A percentile compares a stretch with the other conserved stretches of the same genome.
Conservation (phyloP, 2,888 invertebrate species). For the Rapana venosa region DNA sequence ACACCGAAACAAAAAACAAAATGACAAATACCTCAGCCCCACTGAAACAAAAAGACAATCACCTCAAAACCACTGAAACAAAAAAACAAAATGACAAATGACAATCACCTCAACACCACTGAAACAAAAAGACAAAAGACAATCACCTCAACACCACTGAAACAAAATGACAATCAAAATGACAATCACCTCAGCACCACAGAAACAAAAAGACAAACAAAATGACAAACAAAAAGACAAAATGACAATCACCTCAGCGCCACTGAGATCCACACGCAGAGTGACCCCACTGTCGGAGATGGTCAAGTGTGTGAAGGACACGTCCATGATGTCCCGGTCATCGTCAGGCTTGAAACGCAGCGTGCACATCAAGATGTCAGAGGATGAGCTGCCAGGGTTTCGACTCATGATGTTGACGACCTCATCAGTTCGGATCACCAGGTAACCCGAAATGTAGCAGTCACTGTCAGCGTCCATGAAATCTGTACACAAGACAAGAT, state of each 20-base stretch:
- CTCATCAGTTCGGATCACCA: conserved; percentile 21
- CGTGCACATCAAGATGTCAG: conserved; percentile 28
- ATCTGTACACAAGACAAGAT: conserved; percentile 19
- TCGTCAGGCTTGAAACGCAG: conserved; percentile 50
- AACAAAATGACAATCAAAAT: conserved; percentile 19
- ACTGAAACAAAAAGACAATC: too few species aligned
- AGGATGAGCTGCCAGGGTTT: background rate
- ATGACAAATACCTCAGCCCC: background rate
- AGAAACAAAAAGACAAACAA: background rate
- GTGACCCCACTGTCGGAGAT: conserved; percentile 50
- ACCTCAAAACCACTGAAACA: too few species aligned
- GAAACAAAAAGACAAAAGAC: too few species aligned
- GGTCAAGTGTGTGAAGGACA: conserved; percentile 49
- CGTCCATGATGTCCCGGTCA: conserved; percentile 47
- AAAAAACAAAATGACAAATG: too few species aligned
- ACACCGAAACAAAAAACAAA: conserved; percentile 23
- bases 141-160: too few species aligned
- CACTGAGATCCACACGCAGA: conserved; percentile 48
- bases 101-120: too few species aligned
- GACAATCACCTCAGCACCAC: background rate
- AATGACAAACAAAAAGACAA: conserved; percentile 20
- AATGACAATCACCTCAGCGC: conserved; percentile 27
- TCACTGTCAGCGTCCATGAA: conserved; percentile 40
- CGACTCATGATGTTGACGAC: conserved; percentile 38
- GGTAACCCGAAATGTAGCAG: conserved; percentile 32